Evolutionary conservation across 2,888 invertebrate genomes (phyloP), one percentile per base, ranked within the genome.

Genomic region (Chrysotoxum bicinctum): DNA sequence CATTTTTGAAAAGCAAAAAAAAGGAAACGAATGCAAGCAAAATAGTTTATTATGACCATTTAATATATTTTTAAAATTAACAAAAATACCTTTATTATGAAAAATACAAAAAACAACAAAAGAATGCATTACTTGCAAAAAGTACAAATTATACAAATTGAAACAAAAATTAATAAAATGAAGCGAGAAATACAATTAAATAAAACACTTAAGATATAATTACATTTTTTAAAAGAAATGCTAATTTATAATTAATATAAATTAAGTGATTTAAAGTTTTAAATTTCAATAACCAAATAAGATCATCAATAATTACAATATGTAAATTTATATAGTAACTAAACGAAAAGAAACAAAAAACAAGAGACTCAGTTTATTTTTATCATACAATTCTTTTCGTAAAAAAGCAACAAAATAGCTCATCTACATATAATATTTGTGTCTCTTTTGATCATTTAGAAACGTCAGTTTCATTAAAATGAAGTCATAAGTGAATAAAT

Each of bases 81-180:
- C 19, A 64, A 64, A 84, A 79, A 74, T 75, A 74, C 74, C 68
- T 69, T 79, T 74, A 83, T 70, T 50, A 83, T 64, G 69, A 84
- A 26, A 54, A 52, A 64, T 10, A 50, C 10, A 60, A 50, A 50
- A 70, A 37, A 72, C 23, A 76, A 75, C 62, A 78, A 75, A 80
- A 77, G 45, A 70, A 69, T 86, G 77, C 81, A 77, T 81, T 58
- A 82, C 86, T 77, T 86, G 82, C 86, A 86, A 70, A 70, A 86
- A 86, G 86, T 86, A 86, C 86, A 86, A 86, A 86, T 86, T 86
- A 86, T 86, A 86, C 81, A 81, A 86, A 86, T 85, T 85, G 70
- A 85, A 74, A 76, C 50, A 78, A 83, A 84, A 79, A 74, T 21
- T 56, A 60, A 45, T 32, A 54, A 56, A 50, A 40, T 64, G 72